These are phyloP conservation scores for Cololabis saira DNA, from an alignment of 2,113 vertebrate species.

Conservation along the genomic window DNA sequence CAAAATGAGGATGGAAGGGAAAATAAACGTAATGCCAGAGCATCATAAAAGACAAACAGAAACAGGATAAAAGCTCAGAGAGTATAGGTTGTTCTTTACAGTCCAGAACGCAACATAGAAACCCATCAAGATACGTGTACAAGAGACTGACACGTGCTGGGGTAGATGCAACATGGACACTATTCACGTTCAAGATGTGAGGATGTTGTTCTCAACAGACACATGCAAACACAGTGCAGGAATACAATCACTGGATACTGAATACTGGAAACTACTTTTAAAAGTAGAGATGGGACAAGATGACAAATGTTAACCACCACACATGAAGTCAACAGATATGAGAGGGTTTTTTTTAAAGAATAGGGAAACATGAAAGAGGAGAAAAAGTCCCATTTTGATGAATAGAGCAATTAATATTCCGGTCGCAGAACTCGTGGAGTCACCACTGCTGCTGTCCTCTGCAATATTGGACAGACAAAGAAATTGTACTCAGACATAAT, in stretches of 20 bases:
- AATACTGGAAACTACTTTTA: conserved; percentile 14
- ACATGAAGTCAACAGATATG: conserved; percentile 55
- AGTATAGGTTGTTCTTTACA: conserved; percentile 30
- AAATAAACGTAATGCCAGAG: conserved; percentile 21
- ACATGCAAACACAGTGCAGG: conserved; percentile 61
- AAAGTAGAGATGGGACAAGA: conserved; percentile 32
- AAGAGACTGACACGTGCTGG: conserved; percentile 55
- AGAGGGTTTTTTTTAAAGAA: conserved; percentile 76
- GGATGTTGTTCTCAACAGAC: conserved; percentile 39
- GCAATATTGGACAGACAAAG: background rate
- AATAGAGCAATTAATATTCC: conserved; percentile 43
- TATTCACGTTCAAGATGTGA: conserved; percentile 37
- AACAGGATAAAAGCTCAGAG: conserved; percentile 31
- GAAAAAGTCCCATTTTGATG: conserved; percentile 33
- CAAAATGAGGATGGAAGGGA: conserved; percentile 6
- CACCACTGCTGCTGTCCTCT: background rate
- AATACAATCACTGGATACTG: conserved; percentile 48
- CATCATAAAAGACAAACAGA: conserved; percentile 55
- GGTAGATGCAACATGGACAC: conserved; percentile 57
- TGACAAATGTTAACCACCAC: conserved; percentile 50
- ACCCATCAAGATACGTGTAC: conserved; percentile 40
- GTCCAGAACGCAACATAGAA: conserved; percentile 41
- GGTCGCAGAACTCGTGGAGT: background rate
- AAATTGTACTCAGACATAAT: conserved; percentile 2
- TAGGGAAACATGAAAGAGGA: conserved; percentile 58